Evolutionary conservation across 64 coral and sea anemone species (phyloP).

Genomic region (Montipora sp.): DNA sequence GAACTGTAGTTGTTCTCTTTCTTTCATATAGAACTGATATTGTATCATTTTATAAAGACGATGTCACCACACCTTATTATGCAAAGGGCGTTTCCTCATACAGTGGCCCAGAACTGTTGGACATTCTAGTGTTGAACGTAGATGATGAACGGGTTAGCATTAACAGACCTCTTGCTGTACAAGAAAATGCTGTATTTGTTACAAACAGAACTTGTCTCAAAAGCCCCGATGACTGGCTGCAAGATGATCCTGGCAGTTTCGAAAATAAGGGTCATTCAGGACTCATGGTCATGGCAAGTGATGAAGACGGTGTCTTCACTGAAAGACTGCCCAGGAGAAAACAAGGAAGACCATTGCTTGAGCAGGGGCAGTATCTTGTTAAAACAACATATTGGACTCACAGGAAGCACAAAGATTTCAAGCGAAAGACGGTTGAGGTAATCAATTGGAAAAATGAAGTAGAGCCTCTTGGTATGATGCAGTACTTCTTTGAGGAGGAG

Average conservation of each 20-base stretch:
- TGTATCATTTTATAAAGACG: slow-evolving; percentile 23
- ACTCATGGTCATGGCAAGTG: not conserved
- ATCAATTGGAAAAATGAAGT: slow-evolving; percentile 27
- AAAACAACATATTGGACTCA: slow-evolving; percentile 14
- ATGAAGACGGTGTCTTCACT: not conserved
- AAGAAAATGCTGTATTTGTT: slow-evolving; percentile 63
- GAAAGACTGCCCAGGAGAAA: not conserved
- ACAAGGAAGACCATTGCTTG: not conserved
- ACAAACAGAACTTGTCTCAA: slow-evolving; percentile 21
- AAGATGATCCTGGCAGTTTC: slow-evolving; percentile 57
- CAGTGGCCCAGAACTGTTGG: slow-evolving; percentile 1
- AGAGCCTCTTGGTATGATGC: slow-evolving; percentile 28
- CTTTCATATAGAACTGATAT: not conserved
- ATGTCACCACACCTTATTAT: slow-evolving; percentile 57
- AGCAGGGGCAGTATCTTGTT: not conserved
- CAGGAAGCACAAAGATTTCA: slow-evolving; percentile 37
- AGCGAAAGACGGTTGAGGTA: slow-evolving; percentile 9
- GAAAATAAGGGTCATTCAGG: slow-evolving; percentile 27
- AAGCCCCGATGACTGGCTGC: slow-evolving; percentile 37
- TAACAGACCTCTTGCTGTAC: slow-evolving; percentile 50
- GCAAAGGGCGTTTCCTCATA: not conserved
- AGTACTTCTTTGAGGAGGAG: slow-evolving; percentile 27
- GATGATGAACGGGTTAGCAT: slow-evolving; percentile 45
- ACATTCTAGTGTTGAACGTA: slow-evolving; percentile 58
- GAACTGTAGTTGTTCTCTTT: slow-evolving; percentile 10